A percentile compares a stretch with the other conserved stretches of the same genome.
phyloP scores from a whole-genome alignment of 2,888 invertebrate genomes.

The Ellobium chinense region DNA sequence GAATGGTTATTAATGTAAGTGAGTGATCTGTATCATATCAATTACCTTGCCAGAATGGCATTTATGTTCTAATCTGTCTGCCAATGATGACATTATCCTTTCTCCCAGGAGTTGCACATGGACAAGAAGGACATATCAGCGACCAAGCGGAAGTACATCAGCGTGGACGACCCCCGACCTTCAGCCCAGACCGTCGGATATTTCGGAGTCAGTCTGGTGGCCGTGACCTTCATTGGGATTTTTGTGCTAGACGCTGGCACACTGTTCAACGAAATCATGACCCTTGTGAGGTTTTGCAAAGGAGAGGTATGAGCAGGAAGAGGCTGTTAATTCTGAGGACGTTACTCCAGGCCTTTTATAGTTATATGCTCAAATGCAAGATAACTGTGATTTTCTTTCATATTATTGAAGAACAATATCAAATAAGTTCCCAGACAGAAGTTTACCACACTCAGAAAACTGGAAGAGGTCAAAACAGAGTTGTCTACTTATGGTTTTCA shows the following conservation, averaged over 20 bases:
- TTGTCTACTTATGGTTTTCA: too few relatives aligned
- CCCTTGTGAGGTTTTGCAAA: slow-evolving; percentile 22
- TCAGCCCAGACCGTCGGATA: slow-evolving; percentile 52
- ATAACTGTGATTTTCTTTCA: too few relatives aligned
- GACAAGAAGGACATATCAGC: slow-evolving; percentile 45
- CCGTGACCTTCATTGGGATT: slow-evolving; percentile 36
- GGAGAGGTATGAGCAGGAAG: not conserved
- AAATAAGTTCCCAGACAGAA: too few relatives aligned
- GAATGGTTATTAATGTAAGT: too few relatives aligned
- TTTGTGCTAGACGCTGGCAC: slow-evolving; percentile 42
- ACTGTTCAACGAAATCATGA: slow-evolving; percentile 32
- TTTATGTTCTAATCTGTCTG: too few relatives aligned
- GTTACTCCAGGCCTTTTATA: too few relatives aligned
- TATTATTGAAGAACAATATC: too few relatives aligned
- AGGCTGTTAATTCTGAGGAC: too few relatives aligned
- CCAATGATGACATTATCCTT: not conserved
- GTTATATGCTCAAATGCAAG: too few relatives aligned
- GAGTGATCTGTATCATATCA: not conserved
- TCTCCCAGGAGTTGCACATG: slow-evolving; percentile 43
- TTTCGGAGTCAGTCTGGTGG: slow-evolving; percentile 46
- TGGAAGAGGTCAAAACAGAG: too few relatives aligned
- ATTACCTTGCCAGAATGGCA: not conserved
- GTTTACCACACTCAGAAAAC: too few relatives aligned
- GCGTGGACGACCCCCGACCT: slow-evolving; percentile 40
- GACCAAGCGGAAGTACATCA: slow-evolving; percentile 40